phyloP scores from a whole-genome alignment of 2,797 vertebrate species.

The Tadarida brasiliensis region DNA sequence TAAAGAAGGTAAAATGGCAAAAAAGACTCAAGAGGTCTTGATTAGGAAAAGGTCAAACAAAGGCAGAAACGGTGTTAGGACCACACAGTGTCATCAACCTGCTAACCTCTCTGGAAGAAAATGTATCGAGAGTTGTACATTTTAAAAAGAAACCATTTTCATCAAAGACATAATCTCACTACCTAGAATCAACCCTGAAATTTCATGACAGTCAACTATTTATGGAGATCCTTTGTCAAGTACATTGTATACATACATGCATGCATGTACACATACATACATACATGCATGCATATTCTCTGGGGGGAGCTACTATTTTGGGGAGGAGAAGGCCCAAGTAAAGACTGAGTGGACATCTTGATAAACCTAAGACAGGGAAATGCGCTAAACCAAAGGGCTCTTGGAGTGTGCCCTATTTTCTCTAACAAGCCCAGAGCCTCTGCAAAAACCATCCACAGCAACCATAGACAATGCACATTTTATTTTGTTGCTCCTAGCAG shows the following conservation, averaged over 20 bases:
- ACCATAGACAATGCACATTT: neutral
- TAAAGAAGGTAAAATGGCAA: neutral
- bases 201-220: slow-evolving; percentile 50
- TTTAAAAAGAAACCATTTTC: neutral
- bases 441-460: neutral
- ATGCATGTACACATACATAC: neutral
- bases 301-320: neutral
- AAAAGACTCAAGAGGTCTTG: neutral
- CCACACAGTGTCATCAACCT: neutral
- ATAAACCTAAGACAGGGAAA: slow-evolving; percentile 32
- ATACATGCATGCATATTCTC: neutral
- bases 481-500: slow-evolving; percentile 46
- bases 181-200: neutral
- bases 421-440: neutral
- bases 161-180: neutral
- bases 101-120: neutral
- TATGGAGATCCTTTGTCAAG: neutral
- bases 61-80: neutral
- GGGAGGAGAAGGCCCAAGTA: neutral
- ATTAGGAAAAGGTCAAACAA: neutral
- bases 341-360: slow-evolving; percentile 9
- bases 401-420: slow-evolving; percentile 11
- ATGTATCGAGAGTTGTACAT: neutral
- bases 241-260: neutral
- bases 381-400: neutral